phyloP scores from a whole-genome alignment of 1,140 invertebrate species.

The Meloidogyne hapla region DNA sequence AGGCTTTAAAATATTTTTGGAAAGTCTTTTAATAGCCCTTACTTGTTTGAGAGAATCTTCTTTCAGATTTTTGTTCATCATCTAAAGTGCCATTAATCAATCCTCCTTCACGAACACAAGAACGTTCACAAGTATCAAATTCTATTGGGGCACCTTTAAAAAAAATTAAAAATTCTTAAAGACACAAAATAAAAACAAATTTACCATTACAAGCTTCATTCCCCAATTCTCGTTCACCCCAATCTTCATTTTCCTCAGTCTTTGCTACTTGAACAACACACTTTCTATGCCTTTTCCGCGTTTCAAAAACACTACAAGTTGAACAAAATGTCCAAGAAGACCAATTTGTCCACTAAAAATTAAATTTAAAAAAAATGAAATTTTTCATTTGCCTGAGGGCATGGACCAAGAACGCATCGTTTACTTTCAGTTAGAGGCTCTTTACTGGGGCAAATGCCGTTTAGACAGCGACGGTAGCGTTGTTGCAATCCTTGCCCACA shows the following conservation, averaged over 20 bases:
- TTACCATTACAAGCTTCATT: conserved; percentile 26
- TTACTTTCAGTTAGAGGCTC: conserved; percentile 39
- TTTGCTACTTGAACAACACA: conserved; percentile 38
- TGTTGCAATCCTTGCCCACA: conserved; percentile 38
- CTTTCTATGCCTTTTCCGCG: conserved; percentile 40
- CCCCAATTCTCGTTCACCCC: conserved; percentile 21
- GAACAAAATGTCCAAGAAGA: conserved; percentile 46
- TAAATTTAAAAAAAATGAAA: not conserved
- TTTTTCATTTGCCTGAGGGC: conserved; percentile 33
- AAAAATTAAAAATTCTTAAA: not conserved
- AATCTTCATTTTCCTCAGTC: conserved; percentile 16
- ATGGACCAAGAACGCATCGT: conserved; percentile 56
- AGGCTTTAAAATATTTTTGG: not conserved
- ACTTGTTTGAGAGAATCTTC: conserved; percentile 17
- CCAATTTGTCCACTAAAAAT: conserved; percentile 46
- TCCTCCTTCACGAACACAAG: conserved; percentile 14
- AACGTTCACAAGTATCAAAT: conserved; percentile 40
- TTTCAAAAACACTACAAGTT: conserved; percentile 50
- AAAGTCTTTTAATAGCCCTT: not conserved
- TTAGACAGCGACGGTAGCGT: conserved; percentile 34
- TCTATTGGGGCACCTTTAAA: conserved; percentile 33
- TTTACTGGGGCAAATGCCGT: conserved; percentile 34
- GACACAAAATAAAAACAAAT: not conserved
- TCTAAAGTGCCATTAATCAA: not conserved
- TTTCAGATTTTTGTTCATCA: not conserved